Conservation (phyloP, 2,888 invertebrate species). For the Macrosoma leucophasiata region DNA sequence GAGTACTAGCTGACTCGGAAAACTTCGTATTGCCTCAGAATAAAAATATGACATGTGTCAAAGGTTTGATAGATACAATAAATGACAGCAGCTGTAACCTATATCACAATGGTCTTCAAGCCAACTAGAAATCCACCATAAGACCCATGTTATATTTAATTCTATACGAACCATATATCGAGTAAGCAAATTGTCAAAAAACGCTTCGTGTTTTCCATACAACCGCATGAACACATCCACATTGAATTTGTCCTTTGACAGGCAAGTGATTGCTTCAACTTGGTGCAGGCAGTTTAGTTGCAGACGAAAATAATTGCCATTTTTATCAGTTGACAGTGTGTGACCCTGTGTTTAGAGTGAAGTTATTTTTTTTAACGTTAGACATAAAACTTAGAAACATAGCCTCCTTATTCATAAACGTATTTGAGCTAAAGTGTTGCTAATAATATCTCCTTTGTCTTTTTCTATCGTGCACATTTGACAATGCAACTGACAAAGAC, state of each 20-base stretch:
- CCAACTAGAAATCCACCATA: background rate
- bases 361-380: too few relatives aligned
- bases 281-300: constrained; percentile 73
- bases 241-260: constrained; percentile 73
- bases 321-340: constrained; percentile 73
- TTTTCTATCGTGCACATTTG: too few relatives aligned
- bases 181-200: constrained; percentile 79
- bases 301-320: constrained; percentile 76
- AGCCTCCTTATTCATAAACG: too few relatives aligned
- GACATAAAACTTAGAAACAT: too few relatives aligned
- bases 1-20: too few relatives aligned
- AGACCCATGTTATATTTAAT: background rate
- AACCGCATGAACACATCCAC: constrained; percentile 75
- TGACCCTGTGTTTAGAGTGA: constrained; percentile 58
- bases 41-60: too few relatives aligned
- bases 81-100: background rate
- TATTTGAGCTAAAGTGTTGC: too few relatives aligned
- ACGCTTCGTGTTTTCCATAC: constrained; percentile 83
- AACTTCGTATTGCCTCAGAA: too few relatives aligned
- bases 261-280: constrained; percentile 77
- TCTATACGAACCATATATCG: constrained; percentile 70
- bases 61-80: too few relatives aligned
- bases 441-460: too few relatives aligned
- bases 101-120: background rate
- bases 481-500: too few relatives aligned